Evolutionary conservation across 2,797 vertebrate species (phyloP).

Genomic region (Cheirogaleus major): DNA sequence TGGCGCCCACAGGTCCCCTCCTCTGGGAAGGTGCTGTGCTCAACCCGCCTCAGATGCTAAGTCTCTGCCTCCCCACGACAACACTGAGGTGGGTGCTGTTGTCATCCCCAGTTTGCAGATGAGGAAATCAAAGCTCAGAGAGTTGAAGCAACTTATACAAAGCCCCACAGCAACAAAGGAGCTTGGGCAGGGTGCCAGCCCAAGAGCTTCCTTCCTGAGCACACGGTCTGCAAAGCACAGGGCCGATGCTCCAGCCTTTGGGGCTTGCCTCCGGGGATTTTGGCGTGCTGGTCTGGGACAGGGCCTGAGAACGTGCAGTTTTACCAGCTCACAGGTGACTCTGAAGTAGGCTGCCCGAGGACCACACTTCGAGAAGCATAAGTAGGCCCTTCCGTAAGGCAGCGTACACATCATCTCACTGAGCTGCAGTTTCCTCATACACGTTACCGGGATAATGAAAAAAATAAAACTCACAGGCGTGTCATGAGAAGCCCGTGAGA

Average conservation of each 20-base stretch:
- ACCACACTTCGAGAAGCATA: not conserved
- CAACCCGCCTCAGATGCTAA: not conserved
- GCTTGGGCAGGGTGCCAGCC: not conserved
- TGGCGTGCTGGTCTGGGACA: accelerated
- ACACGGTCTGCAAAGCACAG: accelerated
- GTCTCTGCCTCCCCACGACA: not conserved
- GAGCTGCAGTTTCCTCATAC: not conserved
- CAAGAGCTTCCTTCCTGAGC: not conserved
- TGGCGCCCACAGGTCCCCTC: not conserved
- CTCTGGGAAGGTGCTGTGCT: not conserved
- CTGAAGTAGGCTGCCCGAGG: not conserved
- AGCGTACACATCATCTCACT: accelerated
- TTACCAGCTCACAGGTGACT: not conserved
- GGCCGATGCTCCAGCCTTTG: not conserved
- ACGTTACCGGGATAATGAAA: accelerated
- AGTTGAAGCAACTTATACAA: not conserved
- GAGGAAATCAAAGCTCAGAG: not conserved
- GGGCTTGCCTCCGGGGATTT: not conserved
- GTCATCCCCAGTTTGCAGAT: not conserved
- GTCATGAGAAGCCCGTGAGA: not conserved
- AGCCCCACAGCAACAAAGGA: not conserved
- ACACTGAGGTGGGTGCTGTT: not conserved
- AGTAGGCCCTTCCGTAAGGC: not conserved
- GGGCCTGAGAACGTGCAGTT: not conserved
- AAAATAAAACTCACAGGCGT: not conserved